A percentile compares a stretch with the other conserved stretches of the same genome.
These are phyloP conservation scores for Chaetophractus vellerosus DNA, from an alignment of 2,797 vertebrate genomes.

Conservation along the genomic window DNA sequence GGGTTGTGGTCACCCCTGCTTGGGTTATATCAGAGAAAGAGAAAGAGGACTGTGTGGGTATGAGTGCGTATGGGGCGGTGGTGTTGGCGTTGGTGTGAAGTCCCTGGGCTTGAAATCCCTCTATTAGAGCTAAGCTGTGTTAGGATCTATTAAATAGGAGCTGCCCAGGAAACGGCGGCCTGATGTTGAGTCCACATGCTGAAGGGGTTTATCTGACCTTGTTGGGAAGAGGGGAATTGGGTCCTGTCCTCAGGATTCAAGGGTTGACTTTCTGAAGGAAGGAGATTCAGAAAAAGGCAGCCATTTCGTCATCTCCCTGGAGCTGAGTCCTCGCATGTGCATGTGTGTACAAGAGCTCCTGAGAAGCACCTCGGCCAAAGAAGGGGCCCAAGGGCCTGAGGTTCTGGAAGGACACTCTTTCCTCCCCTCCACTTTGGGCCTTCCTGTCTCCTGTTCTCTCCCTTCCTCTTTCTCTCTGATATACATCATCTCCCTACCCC, in stretches of 20 bases:
- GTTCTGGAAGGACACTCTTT: no score
- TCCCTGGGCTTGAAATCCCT: not conserved
- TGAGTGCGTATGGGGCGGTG: no score
- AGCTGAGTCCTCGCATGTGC: accelerated
- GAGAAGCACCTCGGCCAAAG: not conserved
- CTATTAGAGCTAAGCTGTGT: not conserved
- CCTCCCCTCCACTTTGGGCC: no score
- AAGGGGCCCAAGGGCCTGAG: not conserved
- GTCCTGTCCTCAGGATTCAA: not conserved
- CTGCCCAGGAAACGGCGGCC: not conserved
- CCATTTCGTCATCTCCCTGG: not conserved
- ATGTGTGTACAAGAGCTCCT: not conserved
- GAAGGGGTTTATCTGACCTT: not conserved
- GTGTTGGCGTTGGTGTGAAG: not conserved
- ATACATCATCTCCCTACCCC: not conserved
- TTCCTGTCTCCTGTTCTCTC: no score
- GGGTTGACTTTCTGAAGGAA: not conserved
- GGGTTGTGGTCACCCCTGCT: not conserved
- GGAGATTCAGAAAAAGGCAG: not conserved
- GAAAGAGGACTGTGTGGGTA: not conserved
- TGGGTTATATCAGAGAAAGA: not conserved
- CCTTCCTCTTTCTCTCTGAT: not conserved
- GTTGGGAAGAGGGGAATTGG: not conserved
- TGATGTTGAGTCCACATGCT: not conserved
- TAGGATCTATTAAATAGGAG: not conserved